These are phyloP conservation scores for Stratiomys singularior DNA, from an alignment of 2,888 invertebrate species.

Conservation along the genomic window DNA sequence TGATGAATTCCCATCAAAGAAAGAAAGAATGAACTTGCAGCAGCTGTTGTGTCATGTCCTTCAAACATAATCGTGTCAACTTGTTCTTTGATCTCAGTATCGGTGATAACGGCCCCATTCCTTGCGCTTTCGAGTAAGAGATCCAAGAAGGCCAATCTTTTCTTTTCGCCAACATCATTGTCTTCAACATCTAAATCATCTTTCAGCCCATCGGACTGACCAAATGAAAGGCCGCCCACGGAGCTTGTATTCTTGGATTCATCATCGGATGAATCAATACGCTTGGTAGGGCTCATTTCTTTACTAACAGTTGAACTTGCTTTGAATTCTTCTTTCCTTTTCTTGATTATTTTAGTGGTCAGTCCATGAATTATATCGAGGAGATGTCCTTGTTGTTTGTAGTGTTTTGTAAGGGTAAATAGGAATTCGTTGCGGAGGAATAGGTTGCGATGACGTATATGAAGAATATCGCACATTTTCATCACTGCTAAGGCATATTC, in stretches of 20 bases:
- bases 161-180: conserved; percentile 82
- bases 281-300: conserved; percentile 54
- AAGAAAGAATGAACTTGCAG: conserved; percentile 83
- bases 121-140: conserved; percentile 82
- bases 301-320: conserved; percentile 66
- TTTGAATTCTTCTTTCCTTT: conserved; percentile 80
- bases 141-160: conserved; percentile 88
- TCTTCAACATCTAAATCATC: conserved; percentile 80
- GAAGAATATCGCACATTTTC: conserved; percentile 89
- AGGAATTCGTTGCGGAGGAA: conserved; percentile 82
- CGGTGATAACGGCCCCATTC: conserved; percentile 76
- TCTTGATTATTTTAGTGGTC: conserved; percentile 80
- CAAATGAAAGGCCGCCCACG: conserved; percentile 76
- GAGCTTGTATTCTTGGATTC: conserved; percentile 57
- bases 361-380: conserved; percentile 81
- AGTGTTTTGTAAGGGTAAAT: conserved; percentile 80
- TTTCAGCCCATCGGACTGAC: conserved; percentile 77
- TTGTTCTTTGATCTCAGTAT: conserved; percentile 84
- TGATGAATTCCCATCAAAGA: conserved; percentile 80
- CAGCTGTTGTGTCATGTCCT: conserved; percentile 86
- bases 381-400: conserved; percentile 78
- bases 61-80: conserved; percentile 90
- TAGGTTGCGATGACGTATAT: conserved; percentile 81
- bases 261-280: conserved; percentile 55
- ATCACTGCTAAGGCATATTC: conserved; percentile 90